phyloP scores from a whole-genome alignment of 37 sponge, comb jelly and placozoan genomes.

The Oscarella lobularis region DNA sequence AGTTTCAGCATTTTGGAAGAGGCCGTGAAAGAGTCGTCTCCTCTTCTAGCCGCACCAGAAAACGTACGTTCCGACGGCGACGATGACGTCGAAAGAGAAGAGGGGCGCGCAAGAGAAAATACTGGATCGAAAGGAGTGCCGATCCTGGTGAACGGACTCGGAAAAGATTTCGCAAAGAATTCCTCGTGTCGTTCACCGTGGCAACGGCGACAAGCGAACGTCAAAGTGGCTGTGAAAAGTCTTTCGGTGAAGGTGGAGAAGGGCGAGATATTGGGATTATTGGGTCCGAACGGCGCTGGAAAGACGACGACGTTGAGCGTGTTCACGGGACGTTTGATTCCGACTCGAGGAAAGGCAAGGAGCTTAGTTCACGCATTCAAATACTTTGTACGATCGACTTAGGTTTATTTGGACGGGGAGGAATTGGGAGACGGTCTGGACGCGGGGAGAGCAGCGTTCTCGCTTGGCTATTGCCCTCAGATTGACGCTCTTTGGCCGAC shows the following conservation, averaged over 20 bases:
- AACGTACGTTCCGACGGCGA: no score
- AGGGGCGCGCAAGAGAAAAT: background rate
- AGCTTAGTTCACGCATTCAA: no score
- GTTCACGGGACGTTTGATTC: background rate
- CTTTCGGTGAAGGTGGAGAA: background rate
- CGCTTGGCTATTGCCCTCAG: slow-evolving; percentile 13
- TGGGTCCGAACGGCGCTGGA: slow-evolving; percentile 16
- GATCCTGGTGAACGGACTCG: slow-evolving; percentile 18
- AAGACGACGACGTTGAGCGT: slow-evolving; percentile 13
- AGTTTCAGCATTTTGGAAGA: no score
- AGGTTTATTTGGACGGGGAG: no score
- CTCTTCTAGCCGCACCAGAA: no score
- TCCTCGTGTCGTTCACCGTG: no score
- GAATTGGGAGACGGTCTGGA: no score
- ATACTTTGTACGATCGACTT: no score
- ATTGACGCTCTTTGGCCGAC: slow-evolving; percentile 2
- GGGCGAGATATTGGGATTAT: slow-evolving; percentile 10
- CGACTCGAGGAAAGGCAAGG: slow-evolving; percentile 4
- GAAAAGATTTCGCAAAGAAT: slow-evolving; percentile 22
- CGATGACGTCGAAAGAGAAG: background rate
- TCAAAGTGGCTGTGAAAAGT: slow-evolving; percentile 2
- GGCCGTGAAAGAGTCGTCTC: no score
- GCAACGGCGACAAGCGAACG: no score
- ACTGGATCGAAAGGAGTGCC: no score
- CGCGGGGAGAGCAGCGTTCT: background rate